A percentile compares a stretch with the other conserved stretches of the same genome.
Conservation (phyloP, 2,113 vertebrate genomes). For the Rhabdornis inornatus region DNA sequence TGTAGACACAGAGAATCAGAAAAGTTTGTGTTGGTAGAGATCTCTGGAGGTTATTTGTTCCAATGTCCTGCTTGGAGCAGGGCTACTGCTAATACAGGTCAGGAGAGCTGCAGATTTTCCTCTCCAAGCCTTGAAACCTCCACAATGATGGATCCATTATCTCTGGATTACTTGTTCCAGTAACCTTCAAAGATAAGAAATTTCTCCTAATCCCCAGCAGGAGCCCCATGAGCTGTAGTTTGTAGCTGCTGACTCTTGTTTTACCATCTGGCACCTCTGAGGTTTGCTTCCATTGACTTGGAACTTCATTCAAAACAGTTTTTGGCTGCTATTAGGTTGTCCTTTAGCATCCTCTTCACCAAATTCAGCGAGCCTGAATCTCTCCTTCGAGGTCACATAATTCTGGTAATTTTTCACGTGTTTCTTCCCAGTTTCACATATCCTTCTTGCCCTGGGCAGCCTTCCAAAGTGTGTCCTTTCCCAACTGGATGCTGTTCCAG, state of each 20-base stretch:
- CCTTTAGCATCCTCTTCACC: background rate
- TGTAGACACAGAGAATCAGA: background rate
- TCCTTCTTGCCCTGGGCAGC: background rate
- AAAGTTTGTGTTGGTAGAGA: background rate
- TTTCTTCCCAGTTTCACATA: background rate
- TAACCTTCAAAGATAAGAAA: background rate
- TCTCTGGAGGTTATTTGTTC: background rate
- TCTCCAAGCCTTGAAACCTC: background rate
- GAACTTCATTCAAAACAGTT: background rate
- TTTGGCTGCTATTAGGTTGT: background rate
- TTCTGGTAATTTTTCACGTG: background rate
- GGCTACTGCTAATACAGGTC: background rate
- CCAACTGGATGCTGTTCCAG: background rate
- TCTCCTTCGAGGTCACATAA: background rate
- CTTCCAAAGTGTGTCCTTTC: background rate
- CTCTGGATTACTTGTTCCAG: background rate
- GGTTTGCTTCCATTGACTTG: background rate
- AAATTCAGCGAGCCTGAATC: background rate
- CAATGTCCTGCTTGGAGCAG: background rate
- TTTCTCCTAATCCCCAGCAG: background rate
- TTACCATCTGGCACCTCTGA: background rate
- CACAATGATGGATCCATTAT: background rate
- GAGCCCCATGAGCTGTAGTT: background rate
- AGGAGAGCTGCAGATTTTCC: background rate
- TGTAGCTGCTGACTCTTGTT: background rate